Percentiles rank a stretch among this genome's conserved stretches.
These are phyloP conservation scores for Ictidomys tridecemlineatus DNA, from an alignment of 2,113 vertebrate genomes.

Conservation along the genomic window DNA sequence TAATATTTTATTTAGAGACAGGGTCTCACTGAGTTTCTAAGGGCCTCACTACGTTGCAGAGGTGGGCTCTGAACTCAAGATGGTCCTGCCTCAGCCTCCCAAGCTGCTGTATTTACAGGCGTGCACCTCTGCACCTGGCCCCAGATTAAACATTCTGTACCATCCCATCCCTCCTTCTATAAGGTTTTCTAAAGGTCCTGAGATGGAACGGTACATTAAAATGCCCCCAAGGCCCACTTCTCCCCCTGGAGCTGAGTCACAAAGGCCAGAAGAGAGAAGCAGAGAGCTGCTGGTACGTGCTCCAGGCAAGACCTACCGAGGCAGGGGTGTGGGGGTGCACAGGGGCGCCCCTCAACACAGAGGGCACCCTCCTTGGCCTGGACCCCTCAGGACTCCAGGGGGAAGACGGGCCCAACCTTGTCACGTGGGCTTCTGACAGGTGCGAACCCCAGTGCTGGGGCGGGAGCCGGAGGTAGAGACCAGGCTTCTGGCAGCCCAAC, in stretches of 20 bases:
- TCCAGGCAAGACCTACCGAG: no score
- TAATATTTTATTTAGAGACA: no score
- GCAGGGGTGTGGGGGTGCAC: rapidly evolving
- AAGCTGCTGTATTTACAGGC: no score
- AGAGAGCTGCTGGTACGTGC: rapidly evolving
- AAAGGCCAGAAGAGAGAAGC: background rate
- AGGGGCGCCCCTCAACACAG: rapidly evolving
- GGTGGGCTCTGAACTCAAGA: no score
- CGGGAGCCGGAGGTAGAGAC: conserved; percentile 27
- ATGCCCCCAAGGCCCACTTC: background rate
- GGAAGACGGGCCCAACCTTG: background rate
- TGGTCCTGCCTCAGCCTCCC: no score
- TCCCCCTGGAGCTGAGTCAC: background rate
- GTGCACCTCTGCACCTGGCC: no score
- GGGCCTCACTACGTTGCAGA: no score
- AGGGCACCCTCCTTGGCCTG: background rate
- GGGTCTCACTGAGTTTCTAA: no score
- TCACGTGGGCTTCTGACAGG: background rate
- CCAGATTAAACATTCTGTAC: no score
- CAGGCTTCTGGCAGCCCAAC: conserved; percentile 70
- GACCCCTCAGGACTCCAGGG: background rate
- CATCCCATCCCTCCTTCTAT: background rate
- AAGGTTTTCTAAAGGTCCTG: background rate
- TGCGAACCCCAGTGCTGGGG: background rate
- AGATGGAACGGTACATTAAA: background rate